Conservation (phyloP, 2,888 invertebrate species). For the Cryptus armator region DNA sequence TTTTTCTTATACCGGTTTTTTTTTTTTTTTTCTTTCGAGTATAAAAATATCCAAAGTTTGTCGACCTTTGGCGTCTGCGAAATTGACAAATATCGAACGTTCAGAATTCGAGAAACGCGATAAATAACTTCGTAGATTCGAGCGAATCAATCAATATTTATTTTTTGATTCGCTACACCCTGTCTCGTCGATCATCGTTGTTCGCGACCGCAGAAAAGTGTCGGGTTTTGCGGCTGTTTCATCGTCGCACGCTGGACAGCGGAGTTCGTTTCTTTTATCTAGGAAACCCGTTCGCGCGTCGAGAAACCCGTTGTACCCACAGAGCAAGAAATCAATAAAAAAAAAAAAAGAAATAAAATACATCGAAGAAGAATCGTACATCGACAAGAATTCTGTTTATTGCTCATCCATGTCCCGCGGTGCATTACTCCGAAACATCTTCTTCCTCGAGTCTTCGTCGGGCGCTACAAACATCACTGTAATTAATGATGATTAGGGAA, state of each 20-base stretch:
- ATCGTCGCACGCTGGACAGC: constrained; percentile 30
- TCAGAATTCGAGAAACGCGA: not conserved
- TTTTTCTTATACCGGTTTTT: constrained; percentile 52
- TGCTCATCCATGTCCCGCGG: too few species aligned
- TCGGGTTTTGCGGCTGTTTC: constrained; percentile 67
- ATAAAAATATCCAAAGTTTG: constrained; percentile 14
- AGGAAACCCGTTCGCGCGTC: constrained; percentile 19
- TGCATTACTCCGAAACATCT: constrained; percentile 1
- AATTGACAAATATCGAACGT: constrained; percentile 7
- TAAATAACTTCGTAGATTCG: not conserved
- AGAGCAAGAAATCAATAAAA: constrained; percentile 45
- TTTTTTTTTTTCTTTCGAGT: not conserved
- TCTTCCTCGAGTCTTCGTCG: not conserved
- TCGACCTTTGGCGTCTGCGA: not conserved
- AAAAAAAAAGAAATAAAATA: constrained; percentile 13
- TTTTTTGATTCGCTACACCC: constrained; percentile 9
- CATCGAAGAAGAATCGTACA: constrained; percentile 8
- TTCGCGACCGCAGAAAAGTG: constrained; percentile 52
- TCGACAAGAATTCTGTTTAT: constrained; percentile 23
- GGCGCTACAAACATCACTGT: constrained; percentile 1
- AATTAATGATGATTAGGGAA: constrained; percentile 52
- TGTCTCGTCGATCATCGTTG: constrained; percentile 41
- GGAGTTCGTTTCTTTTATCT: constrained; percentile 5
- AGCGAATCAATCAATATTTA: constrained; percentile 12
- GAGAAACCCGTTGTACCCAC: constrained; percentile 39